These are phyloP conservation scores for Pheosia gnoma DNA, from an alignment of 2,888 invertebrate species.

Conservation along the genomic window DNA sequence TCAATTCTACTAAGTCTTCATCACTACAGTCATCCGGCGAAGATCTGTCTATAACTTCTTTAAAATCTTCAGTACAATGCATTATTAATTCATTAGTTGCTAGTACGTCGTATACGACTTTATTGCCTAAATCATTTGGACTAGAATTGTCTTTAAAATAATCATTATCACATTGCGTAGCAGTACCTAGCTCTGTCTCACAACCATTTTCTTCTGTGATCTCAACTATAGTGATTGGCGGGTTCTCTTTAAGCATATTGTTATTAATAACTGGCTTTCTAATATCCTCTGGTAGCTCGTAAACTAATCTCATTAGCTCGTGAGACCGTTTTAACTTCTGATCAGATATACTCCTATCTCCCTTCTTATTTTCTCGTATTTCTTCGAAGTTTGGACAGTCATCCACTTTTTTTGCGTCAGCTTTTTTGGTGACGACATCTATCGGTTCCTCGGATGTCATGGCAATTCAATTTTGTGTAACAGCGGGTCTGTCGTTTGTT, in stretches of 20 bases:
- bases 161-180: slow-evolving; percentile 62
- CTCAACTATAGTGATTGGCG: slow-evolving; percentile 76
- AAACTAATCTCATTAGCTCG: slow-evolving; percentile 77
- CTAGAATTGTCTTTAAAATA: slow-evolving; percentile 60
- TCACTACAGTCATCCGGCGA: slow-evolving; percentile 73
- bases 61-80: slow-evolving; percentile 67
- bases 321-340: slow-evolving; percentile 57
- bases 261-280: slow-evolving; percentile 59
- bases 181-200: slow-evolving; percentile 62
- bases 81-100: slow-evolving; percentile 65
- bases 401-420: slow-evolving; percentile 60
- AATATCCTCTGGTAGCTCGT: slow-evolving; percentile 76
- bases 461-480: slow-evolving; percentile 52
- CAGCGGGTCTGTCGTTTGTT: slow-evolving; percentile 33
- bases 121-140: slow-evolving; percentile 72
- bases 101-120: slow-evolving; percentile 69
- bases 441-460: slow-evolving; percentile 80
- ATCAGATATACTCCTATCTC: slow-evolving; percentile 54
- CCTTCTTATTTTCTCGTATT: slow-evolving; percentile 57
- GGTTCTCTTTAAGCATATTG: slow-evolving; percentile 78
- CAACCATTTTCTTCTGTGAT: slow-evolving; percentile 80
- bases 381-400: slow-evolving; percentile 63
- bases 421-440: slow-evolving; percentile 68
- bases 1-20: slow-evolving; percentile 71
- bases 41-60: slow-evolving; percentile 70